These are phyloP conservation scores for Meloidogyne hapla DNA, from an alignment of 1,140 invertebrate species.

Conservation along the genomic window DNA sequence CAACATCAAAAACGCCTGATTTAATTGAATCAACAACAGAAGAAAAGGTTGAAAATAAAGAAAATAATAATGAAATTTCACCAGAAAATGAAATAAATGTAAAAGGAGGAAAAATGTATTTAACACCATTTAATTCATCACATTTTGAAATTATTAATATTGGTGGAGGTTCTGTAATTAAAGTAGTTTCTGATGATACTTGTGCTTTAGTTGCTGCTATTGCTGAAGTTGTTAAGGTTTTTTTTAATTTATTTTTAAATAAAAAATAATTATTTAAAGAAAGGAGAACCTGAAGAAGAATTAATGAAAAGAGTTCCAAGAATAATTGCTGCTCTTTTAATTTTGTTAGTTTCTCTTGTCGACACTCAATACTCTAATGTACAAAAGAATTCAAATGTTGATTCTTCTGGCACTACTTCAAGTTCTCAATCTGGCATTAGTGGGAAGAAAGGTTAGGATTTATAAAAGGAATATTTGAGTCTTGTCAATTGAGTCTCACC, in stretches of 20 bases:
- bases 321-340: conserved; percentile 46
- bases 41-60: not conserved
- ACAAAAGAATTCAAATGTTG: conserved; percentile 27
- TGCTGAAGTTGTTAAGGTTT: conserved; percentile 54
- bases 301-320: conserved; percentile 48
- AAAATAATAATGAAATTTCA: not conserved
- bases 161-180: conserved; percentile 51
- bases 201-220: conserved; percentile 57
- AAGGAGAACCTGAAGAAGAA: conserved; percentile 57
- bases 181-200: conserved; percentile 48
- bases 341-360: conserved; percentile 46
- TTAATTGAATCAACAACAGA: not conserved
- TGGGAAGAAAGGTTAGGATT: not conserved
- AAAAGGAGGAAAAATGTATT: not conserved
- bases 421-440: not conserved
- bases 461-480: not conserved
- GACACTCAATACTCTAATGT: conserved; percentile 57
- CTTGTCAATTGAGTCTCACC: not conserved
- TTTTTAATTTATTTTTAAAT: not conserved
- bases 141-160: conserved; percentile 45
- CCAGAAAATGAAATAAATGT: conserved; percentile 30
- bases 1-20: not conserved
- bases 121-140: not conserved
- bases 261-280: conserved; percentile 30
- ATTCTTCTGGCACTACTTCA: not conserved